These are phyloP conservation scores for Ladona fulva DNA, from an alignment of 1,140 invertebrate genomes.

Conservation along the genomic window DNA sequence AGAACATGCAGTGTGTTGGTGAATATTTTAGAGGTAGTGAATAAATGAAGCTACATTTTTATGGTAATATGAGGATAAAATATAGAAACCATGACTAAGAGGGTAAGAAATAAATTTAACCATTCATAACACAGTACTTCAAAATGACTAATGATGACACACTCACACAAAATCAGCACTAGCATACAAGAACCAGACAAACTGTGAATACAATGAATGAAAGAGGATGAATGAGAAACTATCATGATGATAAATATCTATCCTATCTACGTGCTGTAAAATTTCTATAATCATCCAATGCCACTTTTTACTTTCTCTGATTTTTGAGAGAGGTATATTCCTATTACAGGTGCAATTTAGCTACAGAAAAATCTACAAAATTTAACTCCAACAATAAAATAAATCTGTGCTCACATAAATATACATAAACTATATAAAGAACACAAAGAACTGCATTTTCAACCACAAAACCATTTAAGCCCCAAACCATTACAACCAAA, in stretches of 20 bases:
- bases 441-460: conserved; percentile 10
- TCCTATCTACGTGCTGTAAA: background rate
- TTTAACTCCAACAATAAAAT: background rate
- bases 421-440: conserved; percentile 14
- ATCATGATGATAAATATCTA: background rate
- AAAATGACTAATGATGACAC: background rate
- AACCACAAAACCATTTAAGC: background rate
- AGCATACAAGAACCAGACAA: background rate
- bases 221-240: background rate
- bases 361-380: background rate
- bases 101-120: background rate
- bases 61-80: background rate
- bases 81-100: background rate
- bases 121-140: background rate
- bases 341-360: background rate
- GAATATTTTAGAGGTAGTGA: background rate
- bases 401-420: background rate
- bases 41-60: background rate
- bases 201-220: background rate
- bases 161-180: background rate
- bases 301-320: background rate
- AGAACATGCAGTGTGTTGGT: background rate
- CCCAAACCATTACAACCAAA: background rate
- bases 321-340: background rate
- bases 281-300: background rate